Base-by-base conservation (phyloP, 2,797 vertebrate genomes). In the Calcarius lapponicus region DNA sequence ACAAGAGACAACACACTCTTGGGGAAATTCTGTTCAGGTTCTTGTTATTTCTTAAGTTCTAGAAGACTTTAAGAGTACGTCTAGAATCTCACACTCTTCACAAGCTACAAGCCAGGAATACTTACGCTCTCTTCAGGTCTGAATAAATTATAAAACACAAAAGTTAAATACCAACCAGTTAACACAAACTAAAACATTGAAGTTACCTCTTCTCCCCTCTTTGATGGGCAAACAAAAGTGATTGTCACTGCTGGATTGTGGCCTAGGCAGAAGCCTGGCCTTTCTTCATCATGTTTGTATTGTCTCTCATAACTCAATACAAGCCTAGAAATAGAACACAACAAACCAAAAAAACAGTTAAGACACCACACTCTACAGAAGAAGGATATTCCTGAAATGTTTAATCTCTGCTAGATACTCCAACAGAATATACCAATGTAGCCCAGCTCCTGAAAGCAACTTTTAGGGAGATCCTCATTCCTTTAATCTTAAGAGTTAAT, bases 181-280 rank as follows among this genome's bases (percentile, higher is more conserved):
- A 91, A 64, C 34, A 51, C 36, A 54, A 86, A 61, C 32, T 66
- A 54, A 64, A 70, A 51, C 13, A 86, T 1, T 6, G 17, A 18
- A 69, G 56, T 78, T 97, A 97, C 97, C 97, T 92, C 99, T 97
- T 98, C 97, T 88, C 98, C 98, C 73, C 99, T 98, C 83, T 98
- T 98, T 2, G 99, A 99, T 0, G 99, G 99, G 93, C 99, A 99
- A 92, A 98, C 97, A 78, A 99, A 99, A 3, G 98, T 99, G 93
- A 99, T 97, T 3, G 98, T 99, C 92, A 99, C 99, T 1, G 98
- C 98, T 16, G 99, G 99, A 38, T 83, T 93, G 93, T 99, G 99
- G 11, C 94, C 98, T 3, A 97, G 94, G 93, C 99, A 99, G 69
- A 99, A 98, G 9, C 93, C 92, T 7, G 97, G 98, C 62, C 86